A percentile compares a stretch with the other conserved stretches of the same genome.
phyloP scores from a whole-genome alignment of 2,888 invertebrate genomes.

The Spisula subtruncata region DNA sequence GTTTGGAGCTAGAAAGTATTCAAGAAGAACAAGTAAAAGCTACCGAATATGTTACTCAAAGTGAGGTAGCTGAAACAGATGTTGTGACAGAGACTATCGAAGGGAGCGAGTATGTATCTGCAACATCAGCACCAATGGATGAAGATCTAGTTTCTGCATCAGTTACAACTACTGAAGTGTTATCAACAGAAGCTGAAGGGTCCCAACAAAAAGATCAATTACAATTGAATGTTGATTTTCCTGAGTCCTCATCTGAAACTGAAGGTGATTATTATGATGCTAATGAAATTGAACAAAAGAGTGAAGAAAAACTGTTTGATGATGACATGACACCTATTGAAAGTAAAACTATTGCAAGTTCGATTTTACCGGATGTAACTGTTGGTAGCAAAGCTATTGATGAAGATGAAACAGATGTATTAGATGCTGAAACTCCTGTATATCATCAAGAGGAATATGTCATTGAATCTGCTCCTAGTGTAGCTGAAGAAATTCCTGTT shows the following conservation, averaged over 20 bases:
- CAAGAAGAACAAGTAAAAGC: conserved; percentile 43
- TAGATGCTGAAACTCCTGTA: background rate
- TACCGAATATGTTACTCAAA: conserved; percentile 30
- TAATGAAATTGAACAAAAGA: conserved; percentile 12
- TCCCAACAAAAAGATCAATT: conserved; percentile 35
- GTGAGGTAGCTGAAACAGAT: conserved; percentile 44
- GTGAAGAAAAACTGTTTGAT: conserved; percentile 8
- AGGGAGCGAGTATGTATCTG: conserved; percentile 40
- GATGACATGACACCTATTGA: background rate
- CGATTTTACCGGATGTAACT: background rate
- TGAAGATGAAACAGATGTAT: background rate
- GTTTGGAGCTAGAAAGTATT: conserved; percentile 39
- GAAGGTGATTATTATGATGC: conserved; percentile 29
- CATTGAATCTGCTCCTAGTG: background rate
- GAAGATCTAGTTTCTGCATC: conserved; percentile 34
- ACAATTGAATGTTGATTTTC: conserved; percentile 31
- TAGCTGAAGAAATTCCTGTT: background rate
- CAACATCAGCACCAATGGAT: conserved; percentile 18
- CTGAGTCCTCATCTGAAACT: conserved; percentile 25
- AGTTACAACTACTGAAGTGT: conserved; percentile 44
- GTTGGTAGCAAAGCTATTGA: conserved; percentile 2
- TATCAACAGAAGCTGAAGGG: conserved; percentile 45
- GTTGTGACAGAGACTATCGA: conserved; percentile 50
- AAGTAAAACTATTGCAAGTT: background rate
- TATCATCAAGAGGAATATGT: background rate